A percentile compares a stretch with the other conserved stretches of the same genome.
phyloP scores from a whole-genome alignment of 2,888 invertebrate species.

The Branchipolynoe longqiensis region DNA sequence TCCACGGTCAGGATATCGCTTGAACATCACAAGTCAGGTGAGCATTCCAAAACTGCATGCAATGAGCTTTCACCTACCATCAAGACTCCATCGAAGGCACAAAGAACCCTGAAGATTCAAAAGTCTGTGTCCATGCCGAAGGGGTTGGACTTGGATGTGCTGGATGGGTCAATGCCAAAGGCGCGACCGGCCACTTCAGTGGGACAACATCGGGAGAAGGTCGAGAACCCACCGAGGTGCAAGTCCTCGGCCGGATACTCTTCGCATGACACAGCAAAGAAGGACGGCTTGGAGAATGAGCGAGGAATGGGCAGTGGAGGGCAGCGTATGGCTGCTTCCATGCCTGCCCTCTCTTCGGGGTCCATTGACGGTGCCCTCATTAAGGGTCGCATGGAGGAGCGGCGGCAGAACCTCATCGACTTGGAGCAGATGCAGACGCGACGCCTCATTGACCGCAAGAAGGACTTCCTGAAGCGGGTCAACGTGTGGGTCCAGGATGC shows the following conservation, averaged over 20 bases:
- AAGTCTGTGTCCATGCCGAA: not conserved
- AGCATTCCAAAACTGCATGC: not conserved
- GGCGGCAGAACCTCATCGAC: slow-evolving; percentile 73
- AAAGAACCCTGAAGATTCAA: not conserved
- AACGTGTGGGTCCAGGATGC: slow-evolving; percentile 42
- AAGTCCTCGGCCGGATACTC: slow-evolving; percentile 23
- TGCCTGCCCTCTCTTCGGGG: slow-evolving; percentile 63
- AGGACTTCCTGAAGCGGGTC: slow-evolving; percentile 54
- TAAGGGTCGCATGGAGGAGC: slow-evolving; percentile 73
- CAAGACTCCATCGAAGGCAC: not conserved
- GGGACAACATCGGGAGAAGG: not conserved
- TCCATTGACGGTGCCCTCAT: slow-evolving; percentile 71
- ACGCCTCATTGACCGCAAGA: slow-evolving; percentile 70
- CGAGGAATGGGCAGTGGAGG: not conserved
- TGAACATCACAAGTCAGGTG: not conserved
- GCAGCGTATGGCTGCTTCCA: not conserved
- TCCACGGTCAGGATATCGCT: not conserved
- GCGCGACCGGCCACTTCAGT: slow-evolving; percentile 9
- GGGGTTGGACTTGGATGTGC: too few relatives aligned
- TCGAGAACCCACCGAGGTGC: not conserved
- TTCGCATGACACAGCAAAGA: not conserved
- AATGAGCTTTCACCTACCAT: not conserved
- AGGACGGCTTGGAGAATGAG: not conserved
- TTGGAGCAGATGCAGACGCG: slow-evolving; percentile 70
- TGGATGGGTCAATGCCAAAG: not conserved